These are phyloP conservation scores for Terebella lapidaria DNA, from an alignment of 2,888 invertebrate genomes.

Conservation along the genomic window DNA sequence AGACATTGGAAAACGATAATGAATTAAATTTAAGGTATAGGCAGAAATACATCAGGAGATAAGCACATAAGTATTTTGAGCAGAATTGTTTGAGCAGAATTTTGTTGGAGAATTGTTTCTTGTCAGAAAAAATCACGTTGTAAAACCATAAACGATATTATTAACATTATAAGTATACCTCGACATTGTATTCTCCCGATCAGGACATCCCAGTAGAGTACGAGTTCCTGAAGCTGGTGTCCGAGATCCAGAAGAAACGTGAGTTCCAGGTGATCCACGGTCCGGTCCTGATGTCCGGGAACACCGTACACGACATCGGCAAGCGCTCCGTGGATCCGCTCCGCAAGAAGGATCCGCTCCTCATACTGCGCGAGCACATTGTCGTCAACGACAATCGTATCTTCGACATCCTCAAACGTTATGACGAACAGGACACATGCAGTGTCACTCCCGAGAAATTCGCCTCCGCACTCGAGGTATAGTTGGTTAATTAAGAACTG, in stretches of 20 bases:
- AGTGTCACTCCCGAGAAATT: conserved; percentile 41
- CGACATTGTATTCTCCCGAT: too few species aligned
- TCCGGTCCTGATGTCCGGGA: conserved; percentile 44
- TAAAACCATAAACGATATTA: conserved; percentile 6
- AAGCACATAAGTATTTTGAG: too few species aligned
- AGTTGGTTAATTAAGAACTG: too few species aligned
- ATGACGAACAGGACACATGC: conserved; percentile 34
- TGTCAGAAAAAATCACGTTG: not conserved
- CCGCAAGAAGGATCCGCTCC: conserved; percentile 5
- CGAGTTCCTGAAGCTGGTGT: conserved; percentile 44
- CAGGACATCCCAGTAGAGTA: conserved; percentile 51
- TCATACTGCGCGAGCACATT: conserved; percentile 35
- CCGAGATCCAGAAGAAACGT: conserved; percentile 39
- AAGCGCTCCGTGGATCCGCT: conserved; percentile 42
- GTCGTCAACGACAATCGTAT: conserved; percentile 46
- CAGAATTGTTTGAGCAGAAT: too few species aligned
- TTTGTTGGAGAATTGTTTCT: not conserved
- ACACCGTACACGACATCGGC: conserved; percentile 45
- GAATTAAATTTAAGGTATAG: too few species aligned
- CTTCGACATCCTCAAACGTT: conserved; percentile 39
- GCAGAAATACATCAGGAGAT: too few species aligned
- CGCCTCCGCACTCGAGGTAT: conserved; percentile 40
- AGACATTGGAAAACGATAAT: too few species aligned
- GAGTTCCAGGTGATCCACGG: conserved; percentile 38
- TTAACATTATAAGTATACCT: not conserved